phyloP scores from a whole-genome alignment of 2,888 invertebrate genomes.

The Apocheima hispidaria region DNA sequence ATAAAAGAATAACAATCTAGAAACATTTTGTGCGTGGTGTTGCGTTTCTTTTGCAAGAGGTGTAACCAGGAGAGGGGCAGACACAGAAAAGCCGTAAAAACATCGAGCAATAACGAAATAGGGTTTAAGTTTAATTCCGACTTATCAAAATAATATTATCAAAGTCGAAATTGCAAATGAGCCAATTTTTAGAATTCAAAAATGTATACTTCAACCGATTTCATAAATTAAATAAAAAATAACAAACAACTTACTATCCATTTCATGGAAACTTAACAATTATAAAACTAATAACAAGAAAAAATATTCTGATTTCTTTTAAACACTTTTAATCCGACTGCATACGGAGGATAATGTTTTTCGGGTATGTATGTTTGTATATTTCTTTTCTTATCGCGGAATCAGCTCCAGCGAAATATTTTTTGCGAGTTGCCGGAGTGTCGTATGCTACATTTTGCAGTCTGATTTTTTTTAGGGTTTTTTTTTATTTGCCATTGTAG shows the following conservation, averaged over 20 bases:
- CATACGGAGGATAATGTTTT: too few relatives aligned
- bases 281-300: conserved; percentile 28
- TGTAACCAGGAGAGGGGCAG: not conserved
- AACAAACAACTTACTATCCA: conserved; percentile 5
- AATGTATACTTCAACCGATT: not conserved
- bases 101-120: too few relatives aligned
- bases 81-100: not conserved
- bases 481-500: not conserved
- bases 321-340: too few relatives aligned
- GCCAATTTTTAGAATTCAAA: not conserved
- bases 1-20: not conserved
- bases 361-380: not conserved
- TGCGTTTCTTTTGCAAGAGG: not conserved
- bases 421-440: not conserved
- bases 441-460: not conserved
- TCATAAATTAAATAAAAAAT: not conserved
- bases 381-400: too few relatives aligned
- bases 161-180: not conserved
- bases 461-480: not conserved
- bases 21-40: not conserved
- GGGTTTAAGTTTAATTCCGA: too few relatives aligned
- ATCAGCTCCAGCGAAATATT: too few relatives aligned
- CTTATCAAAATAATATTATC: not conserved
- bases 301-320: not conserved
- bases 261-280: conserved; percentile 25